A percentile compares a stretch with the other conserved stretches of the same genome.
Conservation (phyloP, 2,888 invertebrate species). For the Linnaemya vulpina region DNA sequence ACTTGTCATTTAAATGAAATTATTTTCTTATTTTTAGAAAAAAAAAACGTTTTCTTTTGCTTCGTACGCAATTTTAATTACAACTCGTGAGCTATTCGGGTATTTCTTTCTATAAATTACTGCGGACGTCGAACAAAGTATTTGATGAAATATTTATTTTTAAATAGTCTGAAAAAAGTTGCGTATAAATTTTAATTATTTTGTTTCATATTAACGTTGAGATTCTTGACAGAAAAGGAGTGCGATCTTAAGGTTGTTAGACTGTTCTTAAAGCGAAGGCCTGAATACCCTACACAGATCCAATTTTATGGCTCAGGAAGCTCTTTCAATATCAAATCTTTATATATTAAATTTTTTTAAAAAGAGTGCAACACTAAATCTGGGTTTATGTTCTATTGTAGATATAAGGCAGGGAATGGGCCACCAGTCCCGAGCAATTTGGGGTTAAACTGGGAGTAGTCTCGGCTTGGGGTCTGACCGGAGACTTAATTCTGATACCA, state of each 20-base stretch:
- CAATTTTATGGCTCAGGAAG: too few relatives aligned
- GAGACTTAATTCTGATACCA: too few relatives aligned
- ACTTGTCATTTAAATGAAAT: conserved; percentile 57
- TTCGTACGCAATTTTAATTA: conserved; percentile 48
- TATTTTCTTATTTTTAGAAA: conserved; percentile 61
- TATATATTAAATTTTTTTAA: too few relatives aligned
- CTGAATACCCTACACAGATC: too few relatives aligned
- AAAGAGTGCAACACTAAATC: too few relatives aligned
- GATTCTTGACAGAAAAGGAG: neutral
- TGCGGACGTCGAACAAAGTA: conserved; percentile 30
- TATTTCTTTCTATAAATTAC: conserved; percentile 28
- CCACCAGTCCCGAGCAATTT: too few relatives aligned
- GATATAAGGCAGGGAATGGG: too few relatives aligned
- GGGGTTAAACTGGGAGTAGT: too few relatives aligned
- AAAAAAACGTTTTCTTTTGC: neutral
- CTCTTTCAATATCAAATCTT: too few relatives aligned
- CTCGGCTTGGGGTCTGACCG: too few relatives aligned
- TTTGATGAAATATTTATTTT: conserved; percentile 53
- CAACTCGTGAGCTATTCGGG: conserved; percentile 56
- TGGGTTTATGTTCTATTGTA: too few relatives aligned
- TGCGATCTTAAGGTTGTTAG: neutral
- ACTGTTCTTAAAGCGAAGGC: neutral
- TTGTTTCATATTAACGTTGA: neutral
- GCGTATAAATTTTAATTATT: conserved; percentile 19
- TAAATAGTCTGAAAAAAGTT: conserved; percentile 39